Conservation (phyloP, 2,113 vertebrate species). For the Bos javanicus region DNA sequence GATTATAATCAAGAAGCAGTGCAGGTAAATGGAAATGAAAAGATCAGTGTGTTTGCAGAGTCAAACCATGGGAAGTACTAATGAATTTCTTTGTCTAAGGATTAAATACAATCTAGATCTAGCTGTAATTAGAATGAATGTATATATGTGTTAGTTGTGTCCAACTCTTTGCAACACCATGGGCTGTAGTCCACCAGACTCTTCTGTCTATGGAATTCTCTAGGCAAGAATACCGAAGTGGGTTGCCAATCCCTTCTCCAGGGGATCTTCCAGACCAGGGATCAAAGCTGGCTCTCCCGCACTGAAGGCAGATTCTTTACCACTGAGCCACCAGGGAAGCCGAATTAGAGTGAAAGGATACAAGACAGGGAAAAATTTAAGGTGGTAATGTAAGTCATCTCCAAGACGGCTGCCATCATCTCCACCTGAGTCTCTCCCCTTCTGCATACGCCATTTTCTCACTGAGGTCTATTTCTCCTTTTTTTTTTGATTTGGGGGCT, state of each 20-base stretch:
- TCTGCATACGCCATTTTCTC: background rate
- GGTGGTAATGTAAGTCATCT: background rate
- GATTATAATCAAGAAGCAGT: background rate
- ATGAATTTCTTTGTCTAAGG: background rate
- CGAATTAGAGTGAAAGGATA: background rate
- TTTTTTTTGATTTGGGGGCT: background rate
- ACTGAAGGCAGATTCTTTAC: background rate
- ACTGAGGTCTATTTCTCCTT: background rate
- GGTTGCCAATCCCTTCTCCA: background rate
- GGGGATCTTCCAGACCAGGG: background rate
- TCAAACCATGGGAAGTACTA: background rate
- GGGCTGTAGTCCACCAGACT: background rate
- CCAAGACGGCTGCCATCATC: background rate
- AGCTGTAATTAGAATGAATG: background rate
- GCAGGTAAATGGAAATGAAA: background rate
- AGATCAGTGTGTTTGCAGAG: background rate
- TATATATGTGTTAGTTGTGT: rapidly evolving
- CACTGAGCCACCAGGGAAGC: background rate
- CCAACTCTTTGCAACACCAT: background rate
- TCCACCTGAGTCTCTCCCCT: background rate
- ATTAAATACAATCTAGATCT: background rate
- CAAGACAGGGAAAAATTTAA: background rate
- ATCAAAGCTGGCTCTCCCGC: background rate
- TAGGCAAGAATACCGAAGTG: background rate
- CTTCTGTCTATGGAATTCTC: background rate